phyloP scores from a whole-genome alignment of 2,888 invertebrate species.

The Molanna angustata region DNA sequence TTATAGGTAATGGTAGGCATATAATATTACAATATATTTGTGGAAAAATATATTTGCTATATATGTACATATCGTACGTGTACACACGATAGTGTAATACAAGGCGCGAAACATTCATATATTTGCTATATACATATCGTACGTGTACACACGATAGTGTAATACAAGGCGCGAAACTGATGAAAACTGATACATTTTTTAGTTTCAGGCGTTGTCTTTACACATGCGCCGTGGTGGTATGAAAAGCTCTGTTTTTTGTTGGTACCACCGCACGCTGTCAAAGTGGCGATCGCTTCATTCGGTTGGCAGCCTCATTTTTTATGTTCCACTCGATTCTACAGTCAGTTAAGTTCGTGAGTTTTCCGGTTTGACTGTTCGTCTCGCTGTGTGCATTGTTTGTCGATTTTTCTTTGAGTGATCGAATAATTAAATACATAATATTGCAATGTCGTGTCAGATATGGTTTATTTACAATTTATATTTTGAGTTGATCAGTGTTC shows the following conservation, averaged over 20 bases:
- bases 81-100: no score
- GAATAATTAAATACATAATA: constrained; percentile 6
- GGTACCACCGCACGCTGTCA: constrained; percentile 22
- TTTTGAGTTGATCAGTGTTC: constrained; percentile 17
- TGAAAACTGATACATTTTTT: no score
- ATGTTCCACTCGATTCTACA: constrained; percentile 22
- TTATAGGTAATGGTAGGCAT: no score
- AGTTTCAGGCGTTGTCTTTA: not conserved
- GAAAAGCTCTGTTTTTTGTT: constrained; percentile 10
- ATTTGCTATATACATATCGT: no score
- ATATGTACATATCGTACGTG: no score
- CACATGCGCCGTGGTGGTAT: constrained; percentile 16
- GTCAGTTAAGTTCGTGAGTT: constrained; percentile 26
- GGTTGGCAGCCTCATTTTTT: constrained; percentile 14
- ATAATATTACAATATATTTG: no score
- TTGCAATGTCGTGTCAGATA: constrained; percentile 7
- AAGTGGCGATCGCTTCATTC: constrained; percentile 10
- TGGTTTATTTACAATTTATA: constrained; percentile 8
- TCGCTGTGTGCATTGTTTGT: not conserved
- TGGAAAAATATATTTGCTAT: no score
- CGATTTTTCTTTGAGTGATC: constrained; percentile 10
- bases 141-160: no score
- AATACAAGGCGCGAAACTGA: no score
- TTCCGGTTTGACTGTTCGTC: no score
- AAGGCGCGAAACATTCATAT: no score